Evolutionary conservation across 2,888 invertebrate genomes (phyloP).

Genomic region (Thymelicus sylvestris): DNA sequence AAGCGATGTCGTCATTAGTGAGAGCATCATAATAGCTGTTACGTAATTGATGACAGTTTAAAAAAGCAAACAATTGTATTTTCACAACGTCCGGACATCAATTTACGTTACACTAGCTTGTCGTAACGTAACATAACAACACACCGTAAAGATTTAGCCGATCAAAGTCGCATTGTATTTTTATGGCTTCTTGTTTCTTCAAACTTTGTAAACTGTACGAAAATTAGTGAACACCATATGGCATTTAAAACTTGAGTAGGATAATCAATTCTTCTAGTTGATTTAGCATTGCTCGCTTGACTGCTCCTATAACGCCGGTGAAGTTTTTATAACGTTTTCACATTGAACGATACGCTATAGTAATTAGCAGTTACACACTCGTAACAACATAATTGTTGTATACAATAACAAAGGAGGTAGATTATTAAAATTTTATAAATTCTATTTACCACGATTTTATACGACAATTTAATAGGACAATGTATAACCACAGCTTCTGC

Average conservation of each 20-base stretch:
- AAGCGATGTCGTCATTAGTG: background rate
- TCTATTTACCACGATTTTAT: no score
- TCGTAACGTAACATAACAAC: background rate
- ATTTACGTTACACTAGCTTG: constrained; percentile 8
- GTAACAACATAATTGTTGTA: no score
- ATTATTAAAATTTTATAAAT: no score
- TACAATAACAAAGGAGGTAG: no score
- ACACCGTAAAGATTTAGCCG: constrained; percentile 9
- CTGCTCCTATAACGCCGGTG: background rate
- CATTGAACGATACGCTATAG: background rate
- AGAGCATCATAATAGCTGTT: background rate
- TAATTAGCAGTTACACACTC: no score
- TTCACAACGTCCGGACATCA: constrained; percentile 7
- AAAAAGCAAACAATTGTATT: background rate
- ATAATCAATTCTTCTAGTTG: constrained; percentile 8
- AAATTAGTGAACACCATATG: constrained; percentile 5
- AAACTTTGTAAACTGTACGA: constrained; percentile 11
- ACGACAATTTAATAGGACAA: no score
- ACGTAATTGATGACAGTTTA: background rate
- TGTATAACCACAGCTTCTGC: no score
- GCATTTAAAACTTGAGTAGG: constrained; percentile 1
- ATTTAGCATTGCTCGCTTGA: constrained; percentile 2
- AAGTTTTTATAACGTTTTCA: constrained; percentile 8
- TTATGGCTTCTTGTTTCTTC: background rate
- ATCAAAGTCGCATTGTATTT: constrained; percentile 3